Evolutionary conservation across 2,113 vertebrate species (phyloP), one percentile per base, ranked within the genome.

Genomic region (Sminthopsis crassicaudata): DNA sequence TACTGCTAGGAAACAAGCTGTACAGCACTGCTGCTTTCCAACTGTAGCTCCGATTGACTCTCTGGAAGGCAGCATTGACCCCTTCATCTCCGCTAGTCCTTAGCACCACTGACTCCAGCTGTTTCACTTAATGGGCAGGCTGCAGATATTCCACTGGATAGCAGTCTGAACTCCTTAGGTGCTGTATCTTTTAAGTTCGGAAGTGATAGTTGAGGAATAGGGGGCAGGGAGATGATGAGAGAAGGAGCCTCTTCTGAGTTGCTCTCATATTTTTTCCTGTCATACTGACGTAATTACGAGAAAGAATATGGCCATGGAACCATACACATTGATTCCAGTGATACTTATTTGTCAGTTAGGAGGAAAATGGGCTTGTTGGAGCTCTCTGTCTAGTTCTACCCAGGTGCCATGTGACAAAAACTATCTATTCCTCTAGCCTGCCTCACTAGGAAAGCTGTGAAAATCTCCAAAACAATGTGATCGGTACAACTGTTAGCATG

Each of bases 41-140:
- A 92, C 46, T 67, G 54, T 90, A 92, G 30, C 51, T 94, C 51
- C 76, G 50, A n/a, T 46, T 93, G 90, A 94, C 50, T 46, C 93
- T 53, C 92, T 25, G 89, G 54, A 95, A 96, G 91, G 25, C 51
- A 76, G 25, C 30, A 92, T 11, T 23, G 46, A n/a, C 55, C 36
- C 46, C 46, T n/a, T 60, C 10, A 30, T n/a, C 14, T 84, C 67
- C 42, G 14, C 16, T n/a, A 22, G n/a, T 42, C n/a, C 36, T 84
- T 42, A 2, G 19, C 3, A 42, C 19, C 67, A 42, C 67, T 57
- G 52, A 84, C 53, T 30, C 57, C 51, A 91, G n/a, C 76, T 60
- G 93, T 26, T 84, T n/a, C 46, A 91, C 90, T 76, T 23, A 19
- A 51, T 8, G 24, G 51, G 0, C 9, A 90, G 54, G 25, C 42